A percentile compares a stretch with the other conserved stretches of the same genome.
These are phyloP conservation scores for Irena cyanogastra DNA, from an alignment of 2,113 vertebrate genomes.

Conservation along the genomic window DNA sequence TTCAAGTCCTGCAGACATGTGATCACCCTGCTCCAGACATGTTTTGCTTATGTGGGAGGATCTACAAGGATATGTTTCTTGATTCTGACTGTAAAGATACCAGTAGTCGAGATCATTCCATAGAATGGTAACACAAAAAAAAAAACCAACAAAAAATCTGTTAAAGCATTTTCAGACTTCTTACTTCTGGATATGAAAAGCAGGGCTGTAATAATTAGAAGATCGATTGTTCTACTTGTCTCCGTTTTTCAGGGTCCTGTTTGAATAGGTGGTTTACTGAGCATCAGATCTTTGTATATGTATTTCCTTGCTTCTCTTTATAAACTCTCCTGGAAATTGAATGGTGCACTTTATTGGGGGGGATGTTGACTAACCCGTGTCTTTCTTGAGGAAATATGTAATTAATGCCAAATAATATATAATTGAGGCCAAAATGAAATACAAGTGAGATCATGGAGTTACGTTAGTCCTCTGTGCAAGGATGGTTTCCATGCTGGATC, in stretches of 20 bases:
- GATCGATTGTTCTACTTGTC: neutral
- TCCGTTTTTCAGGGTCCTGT: neutral
- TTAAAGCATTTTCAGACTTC: neutral
- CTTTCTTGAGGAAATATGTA: neutral
- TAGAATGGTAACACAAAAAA: constrained; percentile 81
- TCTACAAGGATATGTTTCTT: constrained; percentile 95
- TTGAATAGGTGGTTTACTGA: neutral
- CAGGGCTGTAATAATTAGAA: neutral
- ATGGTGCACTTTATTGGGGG: neutral
- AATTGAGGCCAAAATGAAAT: neutral
- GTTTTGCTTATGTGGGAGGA: constrained; percentile 94
- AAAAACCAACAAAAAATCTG: neutral
- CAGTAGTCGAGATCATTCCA: constrained; percentile 84
- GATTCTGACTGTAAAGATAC: constrained; percentile 89
- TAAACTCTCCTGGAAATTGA: neutral
- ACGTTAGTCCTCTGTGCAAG: accelerated
- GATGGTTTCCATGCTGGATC: neutral
- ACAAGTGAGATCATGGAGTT: neutral
- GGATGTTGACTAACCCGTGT: neutral
- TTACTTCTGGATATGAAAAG: neutral
- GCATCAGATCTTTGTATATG: neutral
- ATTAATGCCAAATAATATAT: too few species aligned
- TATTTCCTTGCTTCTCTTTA: neutral
- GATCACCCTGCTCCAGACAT: constrained; percentile 90
- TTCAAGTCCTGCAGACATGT: constrained; percentile 85